Evolutionary conservation across 2,888 invertebrate species (phyloP), one percentile per base, ranked within the genome.

Genomic region (Hirtodrosophila trivittata): DNA sequence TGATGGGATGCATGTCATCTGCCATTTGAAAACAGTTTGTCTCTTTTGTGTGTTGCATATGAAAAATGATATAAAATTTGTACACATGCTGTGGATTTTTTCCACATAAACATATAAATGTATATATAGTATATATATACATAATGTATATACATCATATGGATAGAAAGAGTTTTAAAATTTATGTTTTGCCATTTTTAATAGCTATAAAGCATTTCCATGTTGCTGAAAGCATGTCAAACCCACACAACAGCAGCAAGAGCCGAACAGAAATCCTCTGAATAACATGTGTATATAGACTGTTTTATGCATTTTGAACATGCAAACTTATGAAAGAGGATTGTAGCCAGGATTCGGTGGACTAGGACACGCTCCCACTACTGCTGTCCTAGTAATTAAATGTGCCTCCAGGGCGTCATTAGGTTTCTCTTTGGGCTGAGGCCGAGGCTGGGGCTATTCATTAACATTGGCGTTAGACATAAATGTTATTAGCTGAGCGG

Each of bases 151-250:
- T 21, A 21, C 5, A 21, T 21, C 5, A 5, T 3, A 5, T 21
- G 18, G 18, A 21, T 2, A 21, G 18, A 21, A 5, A 21, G 18
- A 2, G 18, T 5, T 21, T 76, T 74, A 64, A 77, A 77, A 77
- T 77, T 83, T 72, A 69, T 80, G 66, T 71, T 71, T 81, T 73
- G 70, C 67, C 64, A 42, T 62, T 75, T 81, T 81, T 81, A 75
- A 81, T 84, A 74, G 84, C 67, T 74, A 77, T 75, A 81, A 77
- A 81, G 84, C 80, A 84, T 84, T 81, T 81, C 57, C 81, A 75
- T 84, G 84, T 84, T 75, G 74, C 58, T 73, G 66, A 75, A 83
- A 78, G 72, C 75, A 58, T 70, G 70, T 67, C 54, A 58, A 42
- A 8, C 37, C 42, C 43, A 32, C n/a, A 43, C 54, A 14, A 41